phyloP scores from a whole-genome alignment of 2,888 invertebrate genomes.

The Ariolimax columbianus region DNA sequence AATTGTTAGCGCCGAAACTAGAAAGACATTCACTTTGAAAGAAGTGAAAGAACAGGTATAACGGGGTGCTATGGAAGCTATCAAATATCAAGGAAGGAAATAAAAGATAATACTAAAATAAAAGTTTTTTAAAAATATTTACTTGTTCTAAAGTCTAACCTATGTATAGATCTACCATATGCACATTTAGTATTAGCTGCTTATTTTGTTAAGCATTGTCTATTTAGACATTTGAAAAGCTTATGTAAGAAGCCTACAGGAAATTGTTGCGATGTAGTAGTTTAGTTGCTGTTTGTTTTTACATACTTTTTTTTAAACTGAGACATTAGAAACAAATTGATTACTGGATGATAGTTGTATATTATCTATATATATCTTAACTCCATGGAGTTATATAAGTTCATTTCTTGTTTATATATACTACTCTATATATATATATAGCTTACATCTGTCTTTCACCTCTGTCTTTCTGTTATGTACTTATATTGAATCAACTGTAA shows the following conservation, averaged over 20 bases:
- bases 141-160: too few species aligned
- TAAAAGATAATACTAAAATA: too few species aligned
- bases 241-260: not conserved
- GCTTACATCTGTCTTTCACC: conserved; percentile 2
- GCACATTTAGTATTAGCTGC: not conserved
- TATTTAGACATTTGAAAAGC: not conserved
- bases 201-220: not conserved
- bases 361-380: not conserved
- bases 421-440: not conserved
- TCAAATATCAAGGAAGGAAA: too few species aligned
- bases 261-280: not conserved
- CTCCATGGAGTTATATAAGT: not conserved
- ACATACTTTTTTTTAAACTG: not conserved
- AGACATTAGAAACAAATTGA: not conserved
- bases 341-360: not conserved
- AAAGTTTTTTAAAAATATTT: too few species aligned
- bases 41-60: too few species aligned
- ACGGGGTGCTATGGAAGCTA: too few species aligned
- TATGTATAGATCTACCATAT: too few species aligned
- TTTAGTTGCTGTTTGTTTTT: not conserved
- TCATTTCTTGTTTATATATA: not conserved
- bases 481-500: not conserved
- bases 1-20: too few species aligned
- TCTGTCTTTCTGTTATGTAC: conserved; percentile 4
- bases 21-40: too few species aligned